These are phyloP conservation scores for Exephanes ischioxanthus DNA, from an alignment of 2,888 invertebrate genomes.

Conservation along the genomic window DNA sequence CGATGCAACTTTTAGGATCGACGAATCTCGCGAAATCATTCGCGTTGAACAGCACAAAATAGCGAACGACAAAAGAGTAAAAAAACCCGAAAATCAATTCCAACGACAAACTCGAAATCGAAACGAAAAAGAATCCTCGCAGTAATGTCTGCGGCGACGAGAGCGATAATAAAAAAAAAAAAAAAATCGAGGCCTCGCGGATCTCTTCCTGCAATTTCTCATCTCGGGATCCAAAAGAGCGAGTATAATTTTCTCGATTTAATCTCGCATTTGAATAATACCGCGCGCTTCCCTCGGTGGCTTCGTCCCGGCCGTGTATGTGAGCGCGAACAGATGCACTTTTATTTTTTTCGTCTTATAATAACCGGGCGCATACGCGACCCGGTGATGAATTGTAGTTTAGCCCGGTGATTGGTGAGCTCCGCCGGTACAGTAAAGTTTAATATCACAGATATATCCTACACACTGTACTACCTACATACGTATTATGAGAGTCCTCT, in stretches of 20 bases:
- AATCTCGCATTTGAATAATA: conserved; percentile 38
- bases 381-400: conserved; percentile 46
- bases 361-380: conserved; percentile 4
- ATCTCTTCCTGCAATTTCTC: conserved; percentile 8
- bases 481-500: conserved; percentile 38
- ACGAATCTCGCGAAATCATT: no score
- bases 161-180: background rate
- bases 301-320: background rate
- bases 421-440: conserved; percentile 5
- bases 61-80: background rate
- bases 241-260: conserved; percentile 45
- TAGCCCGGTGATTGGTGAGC: conserved; percentile 41
- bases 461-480: conserved; percentile 21
- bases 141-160: background rate
- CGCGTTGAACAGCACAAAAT: background rate
- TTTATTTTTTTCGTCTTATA: conserved; percentile 18
- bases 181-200: background rate
- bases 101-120: background rate
- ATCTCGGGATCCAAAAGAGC: conserved; percentile 23
- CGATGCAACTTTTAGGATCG: no score
- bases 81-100: background rate
- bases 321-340: background rate
- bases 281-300: background rate
- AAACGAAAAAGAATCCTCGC: background rate
- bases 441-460: conserved; percentile 15